Conservation (phyloP, 2,888 invertebrate genomes). For the Macrophya annulata region DNA sequence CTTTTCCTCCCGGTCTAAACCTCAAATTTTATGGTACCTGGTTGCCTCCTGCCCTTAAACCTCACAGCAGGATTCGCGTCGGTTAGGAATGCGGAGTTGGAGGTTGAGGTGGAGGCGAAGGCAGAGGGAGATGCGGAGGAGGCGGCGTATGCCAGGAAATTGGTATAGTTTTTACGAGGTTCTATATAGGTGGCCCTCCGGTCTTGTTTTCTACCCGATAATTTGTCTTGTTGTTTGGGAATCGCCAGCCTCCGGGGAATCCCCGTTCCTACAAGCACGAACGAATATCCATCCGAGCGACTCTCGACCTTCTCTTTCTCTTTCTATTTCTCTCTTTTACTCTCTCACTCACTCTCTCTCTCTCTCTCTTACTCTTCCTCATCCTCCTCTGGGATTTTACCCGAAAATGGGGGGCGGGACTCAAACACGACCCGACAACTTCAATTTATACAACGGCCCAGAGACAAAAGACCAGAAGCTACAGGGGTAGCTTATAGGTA, state of each 20-base stretch:
- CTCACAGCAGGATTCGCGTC: slow-evolving; percentile 16
- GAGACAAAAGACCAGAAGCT: slow-evolving; percentile 38
- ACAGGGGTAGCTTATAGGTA: background rate
- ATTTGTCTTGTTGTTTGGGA: slow-evolving; percentile 67
- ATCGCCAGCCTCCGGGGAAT: slow-evolving; percentile 47
- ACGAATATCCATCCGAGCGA: slow-evolving; percentile 49
- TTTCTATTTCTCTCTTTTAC: slow-evolving; percentile 48
- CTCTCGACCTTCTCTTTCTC: slow-evolving; percentile 56
- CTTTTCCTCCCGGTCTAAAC: slow-evolving; percentile 31
- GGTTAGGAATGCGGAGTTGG: background rate
- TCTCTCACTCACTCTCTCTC: slow-evolving; percentile 46
- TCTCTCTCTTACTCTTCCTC: slow-evolving; percentile 12
- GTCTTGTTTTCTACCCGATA: slow-evolving; percentile 64
- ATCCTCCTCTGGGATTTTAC: slow-evolving; percentile 42
- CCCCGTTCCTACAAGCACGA: slow-evolving; percentile 28
- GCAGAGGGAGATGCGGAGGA: slow-evolving; percentile 56
- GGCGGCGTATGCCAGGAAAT: slow-evolving; percentile 54
- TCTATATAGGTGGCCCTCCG: slow-evolving; percentile 26
- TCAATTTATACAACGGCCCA: slow-evolving; percentile 47
- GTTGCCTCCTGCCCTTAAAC: slow-evolving; percentile 1
- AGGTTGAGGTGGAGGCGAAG: background rate
- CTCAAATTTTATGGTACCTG: slow-evolving; percentile 44
- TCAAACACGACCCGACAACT: slow-evolving; percentile 43
- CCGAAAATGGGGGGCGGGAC: slow-evolving; percentile 23
- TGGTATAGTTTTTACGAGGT: slow-evolving; percentile 52